Evolutionary conservation across 2,888 invertebrate species (phyloP).

Genomic region (Drosophila subsilvestris): DNA sequence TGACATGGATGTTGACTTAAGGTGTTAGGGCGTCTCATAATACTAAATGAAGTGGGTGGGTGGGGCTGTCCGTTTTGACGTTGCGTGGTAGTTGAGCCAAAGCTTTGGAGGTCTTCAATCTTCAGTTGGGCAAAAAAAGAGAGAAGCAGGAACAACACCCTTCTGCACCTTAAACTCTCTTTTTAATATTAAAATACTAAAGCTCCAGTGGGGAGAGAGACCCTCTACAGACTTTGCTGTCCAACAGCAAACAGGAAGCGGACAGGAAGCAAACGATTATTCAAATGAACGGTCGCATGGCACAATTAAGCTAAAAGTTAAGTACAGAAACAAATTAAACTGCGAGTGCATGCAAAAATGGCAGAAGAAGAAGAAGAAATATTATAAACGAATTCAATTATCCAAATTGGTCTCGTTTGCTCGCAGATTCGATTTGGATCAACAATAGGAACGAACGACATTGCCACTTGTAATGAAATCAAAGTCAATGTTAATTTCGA

Average conservation of each 20-base stretch:
- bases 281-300: slow-evolving; percentile 40
- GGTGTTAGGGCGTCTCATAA: slow-evolving; percentile 69
- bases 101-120: neutral
- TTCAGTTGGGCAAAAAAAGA: neutral
- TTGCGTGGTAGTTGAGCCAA: slow-evolving; percentile 6
- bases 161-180: too few species aligned
- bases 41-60: slow-evolving; percentile 34
- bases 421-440: slow-evolving; percentile 25
- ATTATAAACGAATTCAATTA: slow-evolving; percentile 33
- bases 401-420: slow-evolving; percentile 43
- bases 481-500: slow-evolving; percentile 67
- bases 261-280: slow-evolving; percentile 36
- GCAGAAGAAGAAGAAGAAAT: slow-evolving; percentile 6
- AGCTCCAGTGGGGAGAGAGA: too few species aligned
- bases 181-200: too few species aligned
- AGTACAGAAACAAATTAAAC: slow-evolving; percentile 1
- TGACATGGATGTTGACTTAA: slow-evolving; percentile 56
- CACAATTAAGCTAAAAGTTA: slow-evolving; percentile 33
- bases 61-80: too few species aligned
- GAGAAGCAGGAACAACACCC: too few species aligned
- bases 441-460: slow-evolving; percentile 22
- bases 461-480: slow-evolving; percentile 57
- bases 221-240: slow-evolving; percentile 4
- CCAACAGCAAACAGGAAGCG: slow-evolving; percentile 27
- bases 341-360: slow-evolving; percentile 6